Base-by-base conservation (phyloP, 2,888 invertebrate genomes). In the Rhyacophila evoluta region DNA sequence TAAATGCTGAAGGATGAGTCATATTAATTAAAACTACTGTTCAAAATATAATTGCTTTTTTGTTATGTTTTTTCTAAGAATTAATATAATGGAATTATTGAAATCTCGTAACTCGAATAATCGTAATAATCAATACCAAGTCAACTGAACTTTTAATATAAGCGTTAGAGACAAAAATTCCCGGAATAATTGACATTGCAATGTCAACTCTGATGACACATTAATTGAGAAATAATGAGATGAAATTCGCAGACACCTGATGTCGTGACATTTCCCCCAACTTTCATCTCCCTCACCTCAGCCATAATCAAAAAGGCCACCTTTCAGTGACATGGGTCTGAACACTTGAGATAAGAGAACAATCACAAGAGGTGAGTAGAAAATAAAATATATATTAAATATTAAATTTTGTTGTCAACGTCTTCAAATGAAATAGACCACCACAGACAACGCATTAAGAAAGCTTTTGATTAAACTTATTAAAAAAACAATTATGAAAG, bases 171-270 rank as follows among this genome's bases (percentile, higher is more conserved):
- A 6, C 10, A 55, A 25, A 8, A 15, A 1, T 55, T 55, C 25
- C 8, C 19, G 8, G 25, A 55, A 25, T 1, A 55, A 55, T 19
- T 55, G 55, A 55, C 55, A 55, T 25, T 25, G 55, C 55, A 55
- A 55, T 8, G 55, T 55, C 55, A 25, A 55, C 25, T 55, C 25
- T 12, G 19, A 55, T 55, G 19, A 55, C 55, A 19, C 25, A 55
- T 55, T 55, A 55, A 55, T 55, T 55, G 55, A 55, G 55, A 55
- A 55, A 19, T 55, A 55, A 55, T 25, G 25, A 25, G 55, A 55
- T 55, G 19, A 55, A 55, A 55, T 19, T 55, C 55, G 25, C 55
- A 55, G 55, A 55, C 55, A 55, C 55, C 55, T 55, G 55, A 55
- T 55, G 55, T 55, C 55, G 55, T 55, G 55, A 55, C 19, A 55